Percentiles rank a stretch among this genome's conserved stretches.
These are phyloP conservation scores for Heterodera schachtii DNA, from an alignment of 1,140 invertebrate genomes.

Conservation along the genomic window DNA sequence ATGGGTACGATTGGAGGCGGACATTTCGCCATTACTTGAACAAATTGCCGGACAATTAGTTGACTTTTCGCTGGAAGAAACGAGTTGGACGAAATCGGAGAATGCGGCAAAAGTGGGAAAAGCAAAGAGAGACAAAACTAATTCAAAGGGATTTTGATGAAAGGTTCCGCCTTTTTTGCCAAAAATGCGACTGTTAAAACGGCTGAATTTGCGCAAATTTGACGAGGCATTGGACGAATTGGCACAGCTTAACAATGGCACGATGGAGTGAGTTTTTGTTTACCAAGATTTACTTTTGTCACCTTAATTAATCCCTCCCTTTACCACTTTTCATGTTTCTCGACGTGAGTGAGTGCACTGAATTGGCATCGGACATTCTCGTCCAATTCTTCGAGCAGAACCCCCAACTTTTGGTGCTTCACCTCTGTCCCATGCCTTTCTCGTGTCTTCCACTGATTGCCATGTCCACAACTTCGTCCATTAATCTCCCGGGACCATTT, in stretches of 20 bases:
- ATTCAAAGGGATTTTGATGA: not conserved
- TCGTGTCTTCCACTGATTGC: slow-evolving; percentile 17
- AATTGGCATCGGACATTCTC: slow-evolving; percentile 30
- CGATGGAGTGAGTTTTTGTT: slow-evolving; percentile 19
- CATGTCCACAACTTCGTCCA: slow-evolving; percentile 26
- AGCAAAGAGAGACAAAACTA: not conserved
- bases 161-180: not conserved
- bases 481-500: slow-evolving; percentile 18
- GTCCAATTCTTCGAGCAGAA: slow-evolving; percentile 35
- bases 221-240: slow-evolving; percentile 11
- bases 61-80: slow-evolving; percentile 44
- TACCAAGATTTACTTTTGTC: not conserved
- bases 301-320: not conserved
- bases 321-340: slow-evolving; percentile 29
- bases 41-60: slow-evolving; percentile 30
- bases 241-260: not conserved
- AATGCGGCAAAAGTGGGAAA: slow-evolving; percentile 34
- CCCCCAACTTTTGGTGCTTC: slow-evolving; percentile 25
- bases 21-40: slow-evolving; percentile 38
- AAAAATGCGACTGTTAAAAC: slow-evolving; percentile 12
- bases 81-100: slow-evolving; percentile 31
- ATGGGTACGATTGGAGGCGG: slow-evolving; percentile 37
- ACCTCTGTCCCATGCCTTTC: slow-evolving; percentile 40
- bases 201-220: slow-evolving; percentile 28
- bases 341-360: slow-evolving; percentile 35